Base-by-base conservation (phyloP, 2,888 invertebrate genomes). In the Pinctada fucata region DNA sequence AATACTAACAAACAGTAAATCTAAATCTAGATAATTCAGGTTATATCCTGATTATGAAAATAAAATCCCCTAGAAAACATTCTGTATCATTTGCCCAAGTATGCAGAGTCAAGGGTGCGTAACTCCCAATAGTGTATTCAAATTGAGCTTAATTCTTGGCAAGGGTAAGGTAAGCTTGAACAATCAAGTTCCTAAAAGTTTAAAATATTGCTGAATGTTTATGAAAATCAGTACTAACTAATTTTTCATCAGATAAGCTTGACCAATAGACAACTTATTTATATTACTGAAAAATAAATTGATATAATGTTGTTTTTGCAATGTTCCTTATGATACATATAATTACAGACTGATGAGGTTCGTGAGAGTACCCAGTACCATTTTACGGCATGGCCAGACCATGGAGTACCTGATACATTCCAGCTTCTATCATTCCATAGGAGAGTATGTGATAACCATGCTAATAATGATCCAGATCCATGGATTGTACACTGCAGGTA, bases 361-460 rank as follows among this genome's bases (percentile, higher is more conserved):
- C 48, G 78, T 13, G 66, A 48, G 13, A 66, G 75, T 63, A 75
- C 78, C 5, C 77, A 75, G 51, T 80, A 63, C 72, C 80, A 80
- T 51, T 80, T 75, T 64, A 80, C 80, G 8, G 69, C 80, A 5
- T 80, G 80, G 80, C 80, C 80, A 10, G 80, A 80, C 16, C 80
- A 80, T 68, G 80, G 80, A n/a, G 77, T 80, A 50, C 80, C 80
- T 13, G 80, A 80, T 65, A 58, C 75, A 50, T 80, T 80, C 72
- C 78, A 75, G 67, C 64, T 80, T 48, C 66, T 80, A 67, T 31
- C 66, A 16, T 80, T 80, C 68, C 75, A 74, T 51, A 71, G 75
- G 6, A 71, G 67, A 64, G 75, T 80, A 16, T 70, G n/a, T 2
- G 69, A 67, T 49, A 72, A 77, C 31, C 45, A 31, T 50, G 67